These are phyloP conservation scores for Psilopogon haemacephalus DNA, from an alignment of 2,113 vertebrate genomes.

Conservation along the genomic window DNA sequence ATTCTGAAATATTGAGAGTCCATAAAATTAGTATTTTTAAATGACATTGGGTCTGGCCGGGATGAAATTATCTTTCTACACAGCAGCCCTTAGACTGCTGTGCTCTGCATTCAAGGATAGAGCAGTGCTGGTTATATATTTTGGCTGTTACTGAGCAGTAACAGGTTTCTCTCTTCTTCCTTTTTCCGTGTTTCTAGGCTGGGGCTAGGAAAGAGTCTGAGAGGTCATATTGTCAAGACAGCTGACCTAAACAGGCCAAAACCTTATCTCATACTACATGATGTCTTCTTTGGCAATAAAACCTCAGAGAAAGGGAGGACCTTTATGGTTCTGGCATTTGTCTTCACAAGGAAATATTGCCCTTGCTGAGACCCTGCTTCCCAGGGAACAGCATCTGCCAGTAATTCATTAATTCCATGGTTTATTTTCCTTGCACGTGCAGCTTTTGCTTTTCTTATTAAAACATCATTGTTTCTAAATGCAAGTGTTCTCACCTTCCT, in stretches of 20 bases:
- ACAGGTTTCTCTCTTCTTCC: neutral
- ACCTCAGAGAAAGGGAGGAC: neutral
- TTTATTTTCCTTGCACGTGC: neutral
- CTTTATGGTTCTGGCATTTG: neutral
- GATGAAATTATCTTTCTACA: neutral
- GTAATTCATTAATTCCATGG: fast-evolving
- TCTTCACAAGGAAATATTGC: neutral
- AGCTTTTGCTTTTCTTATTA: neutral
- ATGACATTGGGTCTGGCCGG: neutral
- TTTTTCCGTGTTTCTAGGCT: neutral
- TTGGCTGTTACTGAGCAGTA: neutral
- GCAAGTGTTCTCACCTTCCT: neutral
- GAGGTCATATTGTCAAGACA: neutral
- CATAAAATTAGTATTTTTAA: neutral
- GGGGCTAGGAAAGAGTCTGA: neutral
- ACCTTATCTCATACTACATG: fast-evolving
- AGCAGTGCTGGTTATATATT: neutral
- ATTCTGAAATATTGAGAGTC: neutral
- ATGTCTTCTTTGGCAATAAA: neutral
- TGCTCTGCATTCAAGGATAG: neutral
- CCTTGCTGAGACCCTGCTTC: neutral
- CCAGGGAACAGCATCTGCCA: neutral
- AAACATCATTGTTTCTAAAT: neutral
- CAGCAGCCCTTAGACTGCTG: too few relatives aligned
- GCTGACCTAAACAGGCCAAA: neutral